Conservation (phyloP, 2,113 vertebrate genomes). For the Acanthisitta chloris region DNA sequence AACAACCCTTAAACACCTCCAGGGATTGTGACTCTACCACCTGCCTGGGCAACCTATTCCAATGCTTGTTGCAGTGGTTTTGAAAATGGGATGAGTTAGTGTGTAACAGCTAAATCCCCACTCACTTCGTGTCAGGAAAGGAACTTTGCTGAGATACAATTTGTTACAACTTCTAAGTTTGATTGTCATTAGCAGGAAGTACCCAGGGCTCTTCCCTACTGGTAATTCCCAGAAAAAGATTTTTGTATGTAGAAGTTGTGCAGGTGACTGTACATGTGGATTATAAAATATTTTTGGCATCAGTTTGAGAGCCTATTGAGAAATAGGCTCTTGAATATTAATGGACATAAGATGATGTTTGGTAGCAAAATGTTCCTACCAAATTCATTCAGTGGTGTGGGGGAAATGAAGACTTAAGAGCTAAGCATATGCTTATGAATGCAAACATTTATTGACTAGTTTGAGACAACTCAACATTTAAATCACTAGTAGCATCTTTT, state of each 20-base stretch:
- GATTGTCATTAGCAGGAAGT: not conserved
- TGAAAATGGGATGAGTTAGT: not conserved
- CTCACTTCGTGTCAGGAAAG: not conserved
- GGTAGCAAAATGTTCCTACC: not conserved
- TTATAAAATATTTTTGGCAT: not conserved
- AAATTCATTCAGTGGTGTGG: not conserved
- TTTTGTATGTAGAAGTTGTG: not conserved
- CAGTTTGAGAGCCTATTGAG: too few species aligned
- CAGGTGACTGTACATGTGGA: not conserved
- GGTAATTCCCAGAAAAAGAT: accelerated
- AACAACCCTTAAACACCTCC: too few species aligned
- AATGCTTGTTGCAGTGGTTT: not conserved
- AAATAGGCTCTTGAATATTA: not conserved
- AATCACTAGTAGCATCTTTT: conserved; percentile 63
- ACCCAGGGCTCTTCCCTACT: not conserved
- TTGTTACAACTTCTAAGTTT: not conserved
- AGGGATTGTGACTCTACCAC: too few species aligned
- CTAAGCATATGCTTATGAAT: not conserved
- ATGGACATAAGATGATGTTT: not conserved
- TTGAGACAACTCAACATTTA: conserved; percentile 55
- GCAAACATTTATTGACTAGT: not conserved
- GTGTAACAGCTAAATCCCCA: not conserved
- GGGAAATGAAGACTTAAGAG: not conserved
- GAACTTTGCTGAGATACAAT: not conserved
- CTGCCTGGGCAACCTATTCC: too few species aligned